phyloP scores from a whole-genome alignment of 1,140 invertebrate genomes.

The Galleria mellonella region DNA sequence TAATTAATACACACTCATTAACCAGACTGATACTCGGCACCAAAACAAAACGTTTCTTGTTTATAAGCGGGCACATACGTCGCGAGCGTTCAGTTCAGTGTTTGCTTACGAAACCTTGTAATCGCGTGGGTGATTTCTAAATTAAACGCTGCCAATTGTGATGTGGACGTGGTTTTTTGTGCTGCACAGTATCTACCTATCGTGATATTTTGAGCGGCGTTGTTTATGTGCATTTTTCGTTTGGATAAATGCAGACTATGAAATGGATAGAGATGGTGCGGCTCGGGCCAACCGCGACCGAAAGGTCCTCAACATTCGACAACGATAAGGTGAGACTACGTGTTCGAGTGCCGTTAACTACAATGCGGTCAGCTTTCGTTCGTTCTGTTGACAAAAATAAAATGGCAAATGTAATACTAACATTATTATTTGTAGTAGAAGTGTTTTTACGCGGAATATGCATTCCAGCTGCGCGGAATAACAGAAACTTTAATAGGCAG shows the following conservation, averaged over 20 bases:
- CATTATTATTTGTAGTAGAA: no score
- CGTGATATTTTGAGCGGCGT: slow-evolving; percentile 1
- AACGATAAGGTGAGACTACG: slow-evolving; percentile 50
- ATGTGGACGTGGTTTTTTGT: slow-evolving; percentile 33
- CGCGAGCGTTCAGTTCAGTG: slow-evolving; percentile 24
- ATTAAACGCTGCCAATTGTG: slow-evolving; percentile 42
- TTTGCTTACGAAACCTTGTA: slow-evolving; percentile 45
- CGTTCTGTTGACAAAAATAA: slow-evolving; percentile 5
- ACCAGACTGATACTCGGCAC: slow-evolving; percentile 20
- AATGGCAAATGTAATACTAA: no score
- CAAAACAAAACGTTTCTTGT: slow-evolving; percentile 35
- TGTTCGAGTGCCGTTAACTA: slow-evolving; percentile 24
- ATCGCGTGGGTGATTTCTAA: slow-evolving; percentile 53
- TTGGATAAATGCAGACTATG: slow-evolving; percentile 55
- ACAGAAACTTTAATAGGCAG: no score
- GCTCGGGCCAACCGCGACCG: slow-evolving; percentile 44
- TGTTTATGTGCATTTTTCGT: slow-evolving; percentile 22
- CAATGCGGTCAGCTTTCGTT: no score
- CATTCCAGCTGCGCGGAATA: no score
- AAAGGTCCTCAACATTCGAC: slow-evolving; percentile 50
- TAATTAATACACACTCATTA: slow-evolving; percentile 29
- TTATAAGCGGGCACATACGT: slow-evolving; percentile 44
- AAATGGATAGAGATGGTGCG: slow-evolving; percentile 68
- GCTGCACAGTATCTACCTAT: slow-evolving; percentile 10
- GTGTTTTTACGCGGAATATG: no score